phyloP scores from a whole-genome alignment of 2,888 invertebrate genomes.

The Balanococcus diminutus region DNA sequence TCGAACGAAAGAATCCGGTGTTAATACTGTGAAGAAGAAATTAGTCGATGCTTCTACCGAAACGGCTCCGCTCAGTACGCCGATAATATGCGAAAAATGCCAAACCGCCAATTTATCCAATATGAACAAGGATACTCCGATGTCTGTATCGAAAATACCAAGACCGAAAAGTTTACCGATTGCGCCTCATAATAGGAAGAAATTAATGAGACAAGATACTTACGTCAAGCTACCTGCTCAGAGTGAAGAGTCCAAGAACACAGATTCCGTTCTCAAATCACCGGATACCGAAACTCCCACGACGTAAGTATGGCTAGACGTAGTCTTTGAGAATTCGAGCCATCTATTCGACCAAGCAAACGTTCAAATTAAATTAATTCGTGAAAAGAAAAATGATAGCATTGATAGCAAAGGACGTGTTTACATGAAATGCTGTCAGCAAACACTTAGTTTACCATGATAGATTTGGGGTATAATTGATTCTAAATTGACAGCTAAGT shows the following conservation, averaged over 20 bases:
- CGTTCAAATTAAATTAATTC: background rate
- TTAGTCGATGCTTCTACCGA: slow-evolving; percentile 65
- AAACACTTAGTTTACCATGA: background rate
- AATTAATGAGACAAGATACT: slow-evolving; percentile 62
- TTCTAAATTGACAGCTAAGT: background rate
- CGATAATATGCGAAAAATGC: slow-evolving; percentile 37
- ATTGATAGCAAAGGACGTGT: background rate
- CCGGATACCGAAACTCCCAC: background rate
- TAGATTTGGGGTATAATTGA: background rate
- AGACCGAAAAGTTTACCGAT: slow-evolving; percentile 60
- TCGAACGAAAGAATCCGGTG: slow-evolving; percentile 57
- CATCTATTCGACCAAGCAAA: background rate
- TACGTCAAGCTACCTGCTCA: slow-evolving; percentile 58
- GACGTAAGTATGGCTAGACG: background rate
- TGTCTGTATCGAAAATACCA: slow-evolving; percentile 60
- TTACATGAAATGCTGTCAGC: background rate
- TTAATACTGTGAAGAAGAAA: slow-evolving; percentile 62
- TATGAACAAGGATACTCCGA: slow-evolving; percentile 54
- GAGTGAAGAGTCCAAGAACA: background rate
- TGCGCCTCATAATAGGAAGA: slow-evolving; percentile 58
- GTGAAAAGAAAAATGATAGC: background rate
- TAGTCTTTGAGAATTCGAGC: background rate
- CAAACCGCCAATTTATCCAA: background rate
- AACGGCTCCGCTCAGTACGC: slow-evolving; percentile 61
- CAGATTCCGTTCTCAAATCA: background rate